Base-by-base conservation (phyloP, 2,888 invertebrate species). In the Ypsolopha scabrella region DNA sequence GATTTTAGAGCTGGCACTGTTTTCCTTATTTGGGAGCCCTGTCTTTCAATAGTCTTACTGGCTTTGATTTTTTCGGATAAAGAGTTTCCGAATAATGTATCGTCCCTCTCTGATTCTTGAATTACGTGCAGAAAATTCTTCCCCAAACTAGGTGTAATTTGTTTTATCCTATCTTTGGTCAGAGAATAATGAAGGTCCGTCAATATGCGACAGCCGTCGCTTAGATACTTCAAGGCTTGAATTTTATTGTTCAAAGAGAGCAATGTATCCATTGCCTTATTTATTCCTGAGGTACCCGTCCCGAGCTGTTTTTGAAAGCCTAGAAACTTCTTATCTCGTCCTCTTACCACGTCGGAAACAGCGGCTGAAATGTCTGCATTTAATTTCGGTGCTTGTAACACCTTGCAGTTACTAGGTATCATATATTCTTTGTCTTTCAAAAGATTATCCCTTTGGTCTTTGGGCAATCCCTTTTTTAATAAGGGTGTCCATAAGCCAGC, bases 371-470 rank as follows among this genome's bases (percentile, higher is more conserved):
- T 57, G 11, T 60, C 56, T 0, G 52, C 49, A 36, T 60, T 60
- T 8, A 58, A 35, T 34, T 54, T 57, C 8, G 58, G 58, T 0
- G 60, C 53, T 41, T 60, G 57, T n/a, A 60, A 39, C n/a, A 60
- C 24, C n/a, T n/a, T 51, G 46, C 58, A 58, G 24, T 58, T 58
- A 1, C 14, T 49, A 0, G 60, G 60, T 3, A 57, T 47, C 1
- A 53, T 38, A n/a, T 57, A 53, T 8, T 57, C 52, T 47, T 56
- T n/a, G n/a, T n/a, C n/a, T n/a, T n/a, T 59, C 6, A 52, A 8
- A 0, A 56, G 24, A 1, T 47, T 53, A 0, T 57, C 53, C 46
- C 52, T 57, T 1, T 37, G 33, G 6, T 56, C 56, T 52, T 55
- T 56, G 0, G 46, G 2, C 10, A 55, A 7, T 0, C 56, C 55